phyloP scores from a whole-genome alignment of 2,113 vertebrate species.

The Donacobius atricapilla region DNA sequence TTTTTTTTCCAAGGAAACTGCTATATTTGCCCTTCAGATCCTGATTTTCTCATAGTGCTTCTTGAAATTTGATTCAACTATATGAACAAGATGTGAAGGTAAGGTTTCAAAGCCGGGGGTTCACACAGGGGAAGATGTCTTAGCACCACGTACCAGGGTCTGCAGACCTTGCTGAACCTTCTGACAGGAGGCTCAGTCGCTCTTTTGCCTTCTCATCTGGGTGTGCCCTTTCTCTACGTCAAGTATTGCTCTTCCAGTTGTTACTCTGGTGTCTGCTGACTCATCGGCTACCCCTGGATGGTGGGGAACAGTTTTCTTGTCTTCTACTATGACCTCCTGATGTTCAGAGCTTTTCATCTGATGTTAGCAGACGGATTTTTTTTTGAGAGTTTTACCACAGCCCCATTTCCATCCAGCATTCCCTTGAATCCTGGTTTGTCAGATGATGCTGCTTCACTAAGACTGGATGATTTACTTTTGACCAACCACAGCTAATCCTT shows the following conservation, averaged over 20 bases:
- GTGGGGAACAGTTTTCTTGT: neutral
- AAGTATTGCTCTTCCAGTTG: neutral
- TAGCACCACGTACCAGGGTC: neutral
- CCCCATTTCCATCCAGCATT: neutral
- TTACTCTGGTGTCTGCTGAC: neutral
- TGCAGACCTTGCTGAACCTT: neutral
- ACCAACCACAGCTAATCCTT: neutral
- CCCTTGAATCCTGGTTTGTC: neutral
- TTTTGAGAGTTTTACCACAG: neutral
- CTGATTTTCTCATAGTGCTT: neutral
- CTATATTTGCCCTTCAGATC: neutral
- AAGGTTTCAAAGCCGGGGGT: neutral
- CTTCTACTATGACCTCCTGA: neutral
- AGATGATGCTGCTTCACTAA: neutral
- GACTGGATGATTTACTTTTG: neutral
- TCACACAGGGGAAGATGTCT: neutral
- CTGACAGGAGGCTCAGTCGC: fast-evolving
- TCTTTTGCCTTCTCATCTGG: neutral
- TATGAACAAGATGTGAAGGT: neutral
- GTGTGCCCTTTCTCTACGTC: neutral
- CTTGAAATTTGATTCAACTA: neutral
- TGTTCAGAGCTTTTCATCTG: neutral
- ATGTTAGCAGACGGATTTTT: neutral
- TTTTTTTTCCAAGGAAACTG: neutral
- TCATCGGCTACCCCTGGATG: neutral